phyloP scores from a whole-genome alignment of 2,797 vertebrate genomes.

The Anisognathus igniventris region DNA sequence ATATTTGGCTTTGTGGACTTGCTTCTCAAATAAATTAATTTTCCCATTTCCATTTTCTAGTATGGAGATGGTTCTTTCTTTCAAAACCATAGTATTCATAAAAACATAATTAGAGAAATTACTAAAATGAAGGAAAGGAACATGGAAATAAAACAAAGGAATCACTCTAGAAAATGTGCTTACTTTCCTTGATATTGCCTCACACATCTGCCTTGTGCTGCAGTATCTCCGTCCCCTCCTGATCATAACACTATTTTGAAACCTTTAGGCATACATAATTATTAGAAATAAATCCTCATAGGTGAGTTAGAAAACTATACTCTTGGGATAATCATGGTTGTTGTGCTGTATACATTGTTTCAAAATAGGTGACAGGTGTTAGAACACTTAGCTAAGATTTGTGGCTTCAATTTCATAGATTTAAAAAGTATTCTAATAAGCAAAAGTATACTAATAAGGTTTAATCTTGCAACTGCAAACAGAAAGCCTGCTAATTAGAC shows the following conservation, averaged over 20 bases:
- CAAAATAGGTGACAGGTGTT: neutral
- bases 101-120: neutral
- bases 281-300: neutral
- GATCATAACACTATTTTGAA: neutral
- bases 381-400: neutral
- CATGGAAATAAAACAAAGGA: neutral
- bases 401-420: neutral
- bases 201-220: neutral
- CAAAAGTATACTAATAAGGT: neutral
- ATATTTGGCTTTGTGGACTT: neutral
- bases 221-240: neutral
- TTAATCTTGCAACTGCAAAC: neutral
- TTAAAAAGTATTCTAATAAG: neutral
- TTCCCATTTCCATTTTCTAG: neutral
- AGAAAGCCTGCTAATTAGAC: neutral
- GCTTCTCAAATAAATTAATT: neutral
- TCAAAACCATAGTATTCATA: neutral
- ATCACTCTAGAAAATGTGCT: neutral
- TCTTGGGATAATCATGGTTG: neutral
- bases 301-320: neutral
- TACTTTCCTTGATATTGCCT: neutral
- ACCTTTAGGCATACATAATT: neutral
- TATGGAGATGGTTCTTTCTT: neutral
- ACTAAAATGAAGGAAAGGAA: neutral
- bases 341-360: neutral